These are phyloP conservation scores for Lagorchestes hirsutus DNA, from an alignment of 2,797 vertebrate genomes.

Conservation along the genomic window DNA sequence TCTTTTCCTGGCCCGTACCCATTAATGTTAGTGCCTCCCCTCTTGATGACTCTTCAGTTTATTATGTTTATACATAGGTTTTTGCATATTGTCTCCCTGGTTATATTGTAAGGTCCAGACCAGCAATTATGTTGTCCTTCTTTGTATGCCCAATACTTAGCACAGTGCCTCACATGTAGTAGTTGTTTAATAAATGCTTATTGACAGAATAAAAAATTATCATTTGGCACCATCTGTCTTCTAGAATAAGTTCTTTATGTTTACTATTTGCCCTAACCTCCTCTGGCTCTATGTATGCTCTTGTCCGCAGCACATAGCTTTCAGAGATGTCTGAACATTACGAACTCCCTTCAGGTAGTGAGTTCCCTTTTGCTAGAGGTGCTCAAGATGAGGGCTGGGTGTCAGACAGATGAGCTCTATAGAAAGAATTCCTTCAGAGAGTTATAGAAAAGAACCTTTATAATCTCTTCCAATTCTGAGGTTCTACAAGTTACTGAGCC, in stretches of 20 bases:
- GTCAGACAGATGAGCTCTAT: not conserved
- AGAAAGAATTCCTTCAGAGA: not conserved
- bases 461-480: not conserved
- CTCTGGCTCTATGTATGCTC: not conserved
- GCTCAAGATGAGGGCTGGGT: not conserved
- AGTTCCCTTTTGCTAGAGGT: not conserved
- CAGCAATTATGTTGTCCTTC: not conserved
- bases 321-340: not conserved
- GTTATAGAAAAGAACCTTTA: not conserved
- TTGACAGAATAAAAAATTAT: not conserved
- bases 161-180: not conserved
- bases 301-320: not conserved
- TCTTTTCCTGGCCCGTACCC: not conserved
- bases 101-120: not conserved
- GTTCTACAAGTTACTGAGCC: not conserved
- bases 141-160: not conserved
- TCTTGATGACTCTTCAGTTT: not conserved
- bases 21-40: not conserved
- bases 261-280: not conserved
- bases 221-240: not conserved
- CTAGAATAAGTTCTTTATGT: not conserved
- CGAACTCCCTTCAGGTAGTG: not conserved
- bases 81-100: not conserved
- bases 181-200: not conserved
- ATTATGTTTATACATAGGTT: not conserved